Base-by-base conservation (phyloP, 2,113 vertebrate genomes). In the Ariopsis seemanni region DNA sequence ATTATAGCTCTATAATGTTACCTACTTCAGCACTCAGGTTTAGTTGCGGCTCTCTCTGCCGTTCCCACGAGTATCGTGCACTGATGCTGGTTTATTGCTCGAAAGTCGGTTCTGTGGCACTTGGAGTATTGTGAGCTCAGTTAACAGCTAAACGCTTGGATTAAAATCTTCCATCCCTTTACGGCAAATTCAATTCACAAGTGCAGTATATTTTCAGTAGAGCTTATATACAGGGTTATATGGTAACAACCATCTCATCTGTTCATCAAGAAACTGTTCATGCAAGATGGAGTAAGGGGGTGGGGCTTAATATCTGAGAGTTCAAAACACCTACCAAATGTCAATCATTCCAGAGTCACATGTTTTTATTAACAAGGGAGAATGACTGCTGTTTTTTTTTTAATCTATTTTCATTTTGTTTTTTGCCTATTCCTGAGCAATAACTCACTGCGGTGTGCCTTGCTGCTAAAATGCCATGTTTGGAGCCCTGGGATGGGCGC, bases 1-100 rank as follows among this genome's bases (percentile, higher is more conserved):
- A 53, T 69, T 83, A 83, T 53, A 55, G 48, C 63, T 27, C 79
- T 58, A 48, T 42, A 42, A 82, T 42, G 58, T 62, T 82, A 82
- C 57, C 27, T 82, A 82, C 17, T 62, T 82, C 34, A 20, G 48
- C 82, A 30, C 7, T 55, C 8, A 11, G 48, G 25, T 71, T 69
- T 63, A 25, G 18, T 8, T 63, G 22, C n/a, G 20, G 25, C 63
- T 69, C 15, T 10, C 25, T 55, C 63, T 6, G 48, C 25, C 20
- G 17, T 30, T 48, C 79, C 58, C 57, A 3, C 14, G 57, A 82
- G 79, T 25, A 48, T 22, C 30, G 10, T 3, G 20, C 79, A 48
- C 10, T 1, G 30, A 48, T 82, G 48, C 30, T 5, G 57, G 79
- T 82, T 82, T 62, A 62, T 48, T 62, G 79, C 79, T 53, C n/a